phyloP scores from a whole-genome alignment of 2,888 invertebrate species.

The Oegoconia quadripuncta region DNA sequence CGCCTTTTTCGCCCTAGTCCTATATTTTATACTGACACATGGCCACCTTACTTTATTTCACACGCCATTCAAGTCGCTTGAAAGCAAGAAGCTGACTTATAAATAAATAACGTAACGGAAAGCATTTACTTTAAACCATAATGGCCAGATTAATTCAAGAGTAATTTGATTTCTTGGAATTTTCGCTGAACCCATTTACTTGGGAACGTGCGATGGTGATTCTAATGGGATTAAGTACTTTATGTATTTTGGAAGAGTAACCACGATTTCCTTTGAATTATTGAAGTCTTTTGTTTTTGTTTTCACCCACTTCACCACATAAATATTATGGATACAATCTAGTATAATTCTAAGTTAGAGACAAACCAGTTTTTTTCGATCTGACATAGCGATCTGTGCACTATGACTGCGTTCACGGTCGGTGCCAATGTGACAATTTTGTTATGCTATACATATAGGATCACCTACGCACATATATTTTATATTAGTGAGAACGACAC shows the following conservation, averaged over 20 bases:
- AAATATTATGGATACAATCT: too few species aligned
- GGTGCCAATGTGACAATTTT: too few species aligned
- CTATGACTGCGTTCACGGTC: too few species aligned
- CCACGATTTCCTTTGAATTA: conserved; percentile 2
- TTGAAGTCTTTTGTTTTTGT: too few species aligned
- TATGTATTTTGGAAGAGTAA: conserved; percentile 4
- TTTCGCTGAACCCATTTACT: conserved; percentile 21
- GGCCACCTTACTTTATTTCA: conserved; percentile 33
- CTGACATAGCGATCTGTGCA: too few species aligned
- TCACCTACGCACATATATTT: too few species aligned
- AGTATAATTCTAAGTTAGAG: too few species aligned
- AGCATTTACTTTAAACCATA: conserved; percentile 33
- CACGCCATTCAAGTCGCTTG: conserved; percentile 34
- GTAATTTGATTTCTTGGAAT: conserved; percentile 30
- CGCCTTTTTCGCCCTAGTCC: not conserved
- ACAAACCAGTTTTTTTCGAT: too few species aligned
- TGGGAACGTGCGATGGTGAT: conserved; percentile 12
- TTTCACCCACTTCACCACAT: too few species aligned
- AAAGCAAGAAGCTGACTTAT: conserved; percentile 49
- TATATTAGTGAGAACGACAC: too few species aligned
- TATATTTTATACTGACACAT: conserved; percentile 10
- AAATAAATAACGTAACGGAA: conserved; percentile 53
- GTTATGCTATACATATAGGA: too few species aligned
- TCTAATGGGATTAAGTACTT: conserved; percentile 16
- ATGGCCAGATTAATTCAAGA: conserved; percentile 28